phyloP scores from a whole-genome alignment of 2,888 invertebrate genomes.

The Scaptomyza tumidula region DNA sequence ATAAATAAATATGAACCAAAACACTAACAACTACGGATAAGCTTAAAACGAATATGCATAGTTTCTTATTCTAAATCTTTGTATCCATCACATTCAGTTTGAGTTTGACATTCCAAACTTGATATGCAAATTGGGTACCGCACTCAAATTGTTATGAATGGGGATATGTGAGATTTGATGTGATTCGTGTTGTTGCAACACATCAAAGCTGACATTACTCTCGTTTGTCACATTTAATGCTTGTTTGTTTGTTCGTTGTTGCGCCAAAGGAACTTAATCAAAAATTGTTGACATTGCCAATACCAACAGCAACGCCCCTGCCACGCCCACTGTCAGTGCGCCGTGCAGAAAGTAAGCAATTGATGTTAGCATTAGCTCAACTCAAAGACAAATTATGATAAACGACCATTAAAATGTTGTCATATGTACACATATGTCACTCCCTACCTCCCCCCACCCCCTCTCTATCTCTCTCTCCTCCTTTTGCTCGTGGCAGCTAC shows the following conservation, averaged over 20 bases:
- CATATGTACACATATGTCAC: conserved; percentile 70
- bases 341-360: conserved; percentile 51
- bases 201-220: conserved; percentile 26
- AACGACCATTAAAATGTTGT: conserved; percentile 74
- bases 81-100: conserved; percentile 3
- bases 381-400: conserved; percentile 74
- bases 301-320: conserved; percentile 24
- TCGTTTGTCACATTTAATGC: conserved; percentile 22
- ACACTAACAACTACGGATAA: neutral
- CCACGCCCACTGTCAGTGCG: conserved; percentile 27
- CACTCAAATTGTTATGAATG: conserved; percentile 41
- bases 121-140: conserved; percentile 2
- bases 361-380: conserved; percentile 66
- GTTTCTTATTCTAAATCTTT: neutral
- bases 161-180: conserved; percentile 32
- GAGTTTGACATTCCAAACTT: neutral
- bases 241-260: conserved; percentile 21
- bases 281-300: conserved; percentile 42
- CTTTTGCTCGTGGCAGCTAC: conserved; percentile 41
- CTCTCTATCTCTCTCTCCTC: neutral
- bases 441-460: conserved; percentile 5
- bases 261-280: conserved; percentile 41
- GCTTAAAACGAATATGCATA: too few relatives aligned
- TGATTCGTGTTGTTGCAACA: conserved; percentile 31
- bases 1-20: conserved; percentile 18